Evolutionary conservation across 2,113 vertebrate genomes (phyloP), one percentile per base, ranked within the genome.

Genomic region (Psilopogon haemacephalus): DNA sequence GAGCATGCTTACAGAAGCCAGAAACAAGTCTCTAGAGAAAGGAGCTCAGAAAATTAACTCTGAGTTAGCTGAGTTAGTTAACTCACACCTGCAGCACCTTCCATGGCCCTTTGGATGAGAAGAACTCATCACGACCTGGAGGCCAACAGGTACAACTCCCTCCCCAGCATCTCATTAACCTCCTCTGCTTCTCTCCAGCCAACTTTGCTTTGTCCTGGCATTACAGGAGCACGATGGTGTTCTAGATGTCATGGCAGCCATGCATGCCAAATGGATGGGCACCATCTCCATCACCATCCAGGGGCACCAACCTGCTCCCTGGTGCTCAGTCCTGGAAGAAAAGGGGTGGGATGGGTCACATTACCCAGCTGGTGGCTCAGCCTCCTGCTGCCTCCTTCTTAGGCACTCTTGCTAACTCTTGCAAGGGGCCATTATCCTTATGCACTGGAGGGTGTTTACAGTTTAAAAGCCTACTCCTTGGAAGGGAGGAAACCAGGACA

Each of bases 231-330:
- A 0, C 6, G 40, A 30, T 9, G 44, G 17, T n/a, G 21, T 17
- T 59, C 72, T 37, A 3, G 50, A 9, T 59, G 72, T 11, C 2
- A 2, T 1, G 24, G 30, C 8, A 86, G 32, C 71, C 60, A 8
- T 1, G 0, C n/a, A 10, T 32, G 6, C 5, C 0, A 0, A 1
- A 8, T 0, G 33, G 68, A 33, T 44, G 76, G 65, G 15, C 48
- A 77, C 52, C 63, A 62, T 11, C 35, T 56, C 52, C 62, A 38
- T 70, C 33, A 11, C 37, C 87, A 50, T 20, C 37, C 28, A 2
- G 0, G 4, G 40, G 28, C 54, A 84, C 38, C 70, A 56, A 6
- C 42, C 44, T 62, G 19, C 54, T 55, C 35, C 63, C 68, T 52
- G 38, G 9, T 70, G 76, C 52, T 74, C 32, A 7, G 12, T 73